phyloP scores from a whole-genome alignment of 2,888 invertebrate genomes.

The Eueremaeus valkanovi region DNA sequence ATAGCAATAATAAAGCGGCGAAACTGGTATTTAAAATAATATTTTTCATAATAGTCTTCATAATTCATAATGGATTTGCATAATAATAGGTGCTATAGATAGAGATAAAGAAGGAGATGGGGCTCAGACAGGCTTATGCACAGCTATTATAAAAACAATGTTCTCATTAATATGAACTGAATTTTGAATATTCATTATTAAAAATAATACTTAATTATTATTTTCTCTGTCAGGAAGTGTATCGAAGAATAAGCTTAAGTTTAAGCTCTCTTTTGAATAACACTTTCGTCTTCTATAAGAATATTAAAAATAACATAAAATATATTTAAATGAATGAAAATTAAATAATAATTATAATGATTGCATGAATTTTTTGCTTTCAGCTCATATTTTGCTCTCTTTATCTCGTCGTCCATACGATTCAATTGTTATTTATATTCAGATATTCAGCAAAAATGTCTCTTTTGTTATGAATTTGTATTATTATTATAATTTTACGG shows the following conservation, averaged over 20 bases:
- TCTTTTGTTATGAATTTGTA: no score
- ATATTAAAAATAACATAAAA: background rate
- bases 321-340: background rate
- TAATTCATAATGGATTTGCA: background rate
- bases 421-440: no score
- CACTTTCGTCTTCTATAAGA: background rate
- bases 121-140: background rate
- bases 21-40: no score
- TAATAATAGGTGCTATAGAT: background rate
- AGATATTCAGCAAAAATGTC: no score
- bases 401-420: no score
- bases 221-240: conserved; percentile 10
- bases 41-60: no score
- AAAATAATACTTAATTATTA: background rate
- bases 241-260: background rate
- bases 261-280: background rate
- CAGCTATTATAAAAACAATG: no score
- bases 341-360: background rate
- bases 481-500: no score
- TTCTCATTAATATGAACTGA: background rate
- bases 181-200: conserved; percentile 10
- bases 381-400: background rate
- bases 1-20: no score
- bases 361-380: background rate
- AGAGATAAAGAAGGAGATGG: background rate